These are phyloP conservation scores for Cottus gobio DNA, from an alignment of 2,113 vertebrate species.

Conservation along the genomic window DNA sequence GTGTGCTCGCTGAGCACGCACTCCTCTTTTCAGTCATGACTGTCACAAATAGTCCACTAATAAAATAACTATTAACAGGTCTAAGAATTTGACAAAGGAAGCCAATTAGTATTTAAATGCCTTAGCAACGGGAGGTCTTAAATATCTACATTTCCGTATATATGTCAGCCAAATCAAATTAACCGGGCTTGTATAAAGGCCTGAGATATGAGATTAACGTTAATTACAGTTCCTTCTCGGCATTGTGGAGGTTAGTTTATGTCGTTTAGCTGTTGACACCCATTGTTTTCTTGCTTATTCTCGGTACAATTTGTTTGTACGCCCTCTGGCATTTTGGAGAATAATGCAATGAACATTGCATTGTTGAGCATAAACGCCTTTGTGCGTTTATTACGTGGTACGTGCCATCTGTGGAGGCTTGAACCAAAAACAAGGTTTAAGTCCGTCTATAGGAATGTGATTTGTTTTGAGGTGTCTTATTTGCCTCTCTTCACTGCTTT, in stretches of 20 bases:
- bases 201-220: background rate
- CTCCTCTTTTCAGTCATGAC: background rate
- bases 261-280: background rate
- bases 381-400: too few species aligned
- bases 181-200: background rate
- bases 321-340: background rate
- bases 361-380: too few species aligned
- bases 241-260: background rate
- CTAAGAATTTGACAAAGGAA: too few species aligned
- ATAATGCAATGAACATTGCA: background rate
- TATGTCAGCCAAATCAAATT: background rate
- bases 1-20: background rate
- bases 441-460: constrained; percentile 26
- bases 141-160: too few species aligned
- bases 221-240: background rate
- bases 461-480: constrained; percentile 27
- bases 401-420: background rate
- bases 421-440: background rate
- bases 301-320: background rate
- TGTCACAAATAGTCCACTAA: too few species aligned
- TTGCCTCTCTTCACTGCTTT: constrained; percentile 22
- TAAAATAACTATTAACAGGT: too few species aligned
- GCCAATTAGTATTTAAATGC: too few species aligned
- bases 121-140: too few species aligned
- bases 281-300: background rate